Evolutionary conservation across 2,888 invertebrate genomes (phyloP), one percentile per base, ranked within the genome.

Genomic region (Labia minor): DNA sequence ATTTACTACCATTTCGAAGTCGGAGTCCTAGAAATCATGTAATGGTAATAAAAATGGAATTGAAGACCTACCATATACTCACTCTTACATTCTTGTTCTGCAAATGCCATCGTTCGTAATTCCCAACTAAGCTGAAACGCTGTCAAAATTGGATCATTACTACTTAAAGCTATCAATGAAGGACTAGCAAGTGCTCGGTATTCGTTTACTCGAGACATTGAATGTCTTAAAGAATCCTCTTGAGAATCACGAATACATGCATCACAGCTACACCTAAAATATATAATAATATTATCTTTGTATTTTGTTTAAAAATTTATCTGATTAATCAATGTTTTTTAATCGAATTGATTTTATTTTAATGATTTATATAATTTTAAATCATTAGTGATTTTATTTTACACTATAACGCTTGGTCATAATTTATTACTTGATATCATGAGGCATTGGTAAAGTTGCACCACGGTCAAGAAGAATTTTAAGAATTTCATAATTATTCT

Each of bases 121-220:
- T 98, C 97, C 93, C 95, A 96, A 67, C 95, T 94, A 63, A 97
- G 80, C 76, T 96, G 90, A 76, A 97, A 97, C 16, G 97, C 92
- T 0, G 95, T 95, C 71, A 95, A 81, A 66, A 97, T 85, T 0
- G 96, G 97, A 79, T 97, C 97, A 68, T 86, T 88, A 8, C 94
- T 93, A 33, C 94, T 95, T 37, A 96, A 80, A 0, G 95, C 93
- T 71, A 97, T 96, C 65, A 97, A 84, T 0, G 95, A 95, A 0
- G 97, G 95, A 74, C 93, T 93, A 0, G 95, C 89, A 66, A 97
- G 79, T 0, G 96, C 96, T 70, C 88, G 85, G 80, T 96, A 97
- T 73, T 94, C 91, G 75, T 96, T 95, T 65, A 97, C 88, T 20
- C 96, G 85, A 0, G 93, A 90, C 67, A 92, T 80, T 0, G 95